These are phyloP conservation scores for Bovichtus variegatus DNA, from an alignment of 2,797 vertebrate species.

Conservation along the genomic window DNA sequence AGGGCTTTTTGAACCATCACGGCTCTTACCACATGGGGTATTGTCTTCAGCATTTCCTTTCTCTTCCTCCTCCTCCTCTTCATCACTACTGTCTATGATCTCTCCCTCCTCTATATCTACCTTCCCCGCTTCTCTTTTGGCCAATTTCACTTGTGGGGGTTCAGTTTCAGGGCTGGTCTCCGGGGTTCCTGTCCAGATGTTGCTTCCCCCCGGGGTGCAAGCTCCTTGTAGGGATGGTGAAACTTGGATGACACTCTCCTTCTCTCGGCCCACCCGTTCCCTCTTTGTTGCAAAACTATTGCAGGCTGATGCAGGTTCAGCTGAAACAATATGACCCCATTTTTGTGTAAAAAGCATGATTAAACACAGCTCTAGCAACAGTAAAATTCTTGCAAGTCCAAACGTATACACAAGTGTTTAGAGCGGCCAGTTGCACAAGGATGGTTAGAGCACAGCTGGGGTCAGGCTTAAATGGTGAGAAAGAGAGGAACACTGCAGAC, in stretches of 20 bases:
- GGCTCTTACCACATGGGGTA: constrained; percentile 1
- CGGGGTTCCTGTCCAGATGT: constrained; percentile 27
- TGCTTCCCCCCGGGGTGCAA: not conserved
- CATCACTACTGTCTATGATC: constrained; percentile 74
- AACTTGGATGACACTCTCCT: constrained; percentile 27
- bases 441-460: constrained; percentile 9
- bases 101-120: constrained; percentile 85
- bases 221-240: constrained; percentile 6
- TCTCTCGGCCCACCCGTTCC: constrained; percentile 12
- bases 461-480: constrained; percentile 19
- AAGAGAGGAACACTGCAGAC: constrained; percentile 25
- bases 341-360: constrained; percentile 2
- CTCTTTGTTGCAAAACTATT: constrained; percentile 32
- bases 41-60: not conserved
- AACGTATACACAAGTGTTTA: constrained; percentile 11
- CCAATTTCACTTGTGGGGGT: constrained; percentile 58
- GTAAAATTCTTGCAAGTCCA: constrained; percentile 17
- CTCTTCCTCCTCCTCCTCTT: constrained; percentile 41
- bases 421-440: not conserved
- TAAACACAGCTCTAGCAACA: constrained; percentile 19
- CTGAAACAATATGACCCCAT: constrained; percentile 68
- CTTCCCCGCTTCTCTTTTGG: constrained; percentile 48
- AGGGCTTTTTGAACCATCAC: not conserved
- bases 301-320: constrained; percentile 53
- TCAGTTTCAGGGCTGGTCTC: constrained; percentile 42